Evolutionary conservation across 2,888 invertebrate genomes (phyloP).

Genomic region (Trichopria drosophilae): DNA sequence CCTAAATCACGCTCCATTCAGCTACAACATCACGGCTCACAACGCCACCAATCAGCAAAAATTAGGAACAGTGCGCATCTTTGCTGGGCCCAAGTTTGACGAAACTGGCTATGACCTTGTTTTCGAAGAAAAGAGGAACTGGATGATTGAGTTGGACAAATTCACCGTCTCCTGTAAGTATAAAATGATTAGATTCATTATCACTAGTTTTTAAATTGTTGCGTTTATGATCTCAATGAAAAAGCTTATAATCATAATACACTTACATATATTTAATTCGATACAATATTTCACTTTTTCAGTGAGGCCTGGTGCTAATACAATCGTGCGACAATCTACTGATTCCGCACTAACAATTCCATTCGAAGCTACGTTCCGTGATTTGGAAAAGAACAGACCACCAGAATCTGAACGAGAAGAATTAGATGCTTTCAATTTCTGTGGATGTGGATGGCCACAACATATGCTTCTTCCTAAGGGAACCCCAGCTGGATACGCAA

Average conservation of each 20-base stretch:
- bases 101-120: conserved; percentile 68
- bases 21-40: conserved; percentile 67
- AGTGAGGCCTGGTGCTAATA: conserved; percentile 72
- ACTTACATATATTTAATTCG: no score
- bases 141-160: conserved; percentile 76
- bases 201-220: background rate
- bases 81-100: conserved; percentile 69
- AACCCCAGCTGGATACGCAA: conserved; percentile 65
- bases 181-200: no score
- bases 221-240: no score
- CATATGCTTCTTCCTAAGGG: conserved; percentile 80
- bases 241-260: no score
- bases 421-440: conserved; percentile 71
- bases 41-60: conserved; percentile 61
- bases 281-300: no score
- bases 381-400: conserved; percentile 75
- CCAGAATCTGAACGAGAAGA: conserved; percentile 52
- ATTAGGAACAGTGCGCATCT: conserved; percentile 71
- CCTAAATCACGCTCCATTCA: conserved; percentile 74
- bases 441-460: conserved; percentile 88
- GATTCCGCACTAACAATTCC: conserved; percentile 83
- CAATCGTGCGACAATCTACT: conserved; percentile 67
- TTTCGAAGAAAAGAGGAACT: conserved; percentile 66
- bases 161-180: conserved; percentile 67
- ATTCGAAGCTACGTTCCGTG: conserved; percentile 75